Percentiles rank a stretch among this genome's conserved stretches.
Evolutionary conservation across 2,113 vertebrate species (phyloP).

Genomic region (Trematocara stigmaticum): DNA sequence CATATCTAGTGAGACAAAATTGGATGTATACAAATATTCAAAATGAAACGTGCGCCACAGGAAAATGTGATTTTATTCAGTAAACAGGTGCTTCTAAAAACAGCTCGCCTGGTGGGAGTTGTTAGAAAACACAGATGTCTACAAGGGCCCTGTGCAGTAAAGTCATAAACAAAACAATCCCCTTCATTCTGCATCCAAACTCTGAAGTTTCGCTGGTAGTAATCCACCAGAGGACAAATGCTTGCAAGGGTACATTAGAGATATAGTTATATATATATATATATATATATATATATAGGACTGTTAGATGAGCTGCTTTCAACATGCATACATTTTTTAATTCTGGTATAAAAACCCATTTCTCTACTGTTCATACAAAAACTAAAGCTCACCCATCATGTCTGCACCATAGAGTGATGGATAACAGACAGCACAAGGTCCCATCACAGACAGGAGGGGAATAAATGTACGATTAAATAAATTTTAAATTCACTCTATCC

Average conservation of each 20-base stretch:
- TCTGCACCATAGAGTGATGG: slow-evolving; percentile 8
- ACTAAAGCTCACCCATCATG: not conserved
- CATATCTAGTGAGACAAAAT: not conserved
- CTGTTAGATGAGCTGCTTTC: not conserved
- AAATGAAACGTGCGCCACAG: not conserved
- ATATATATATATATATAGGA: no score
- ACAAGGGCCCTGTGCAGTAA: not conserved
- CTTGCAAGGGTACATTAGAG: not conserved
- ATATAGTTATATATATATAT: no score
- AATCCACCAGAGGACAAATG: not conserved
- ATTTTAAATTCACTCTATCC: not conserved
- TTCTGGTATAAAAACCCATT: not conserved
- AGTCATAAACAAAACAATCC: not conserved
- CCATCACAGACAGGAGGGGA: not conserved
- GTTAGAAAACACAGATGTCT: not conserved
- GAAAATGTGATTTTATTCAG: not conserved
- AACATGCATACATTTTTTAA: not conserved
- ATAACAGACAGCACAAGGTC: slow-evolving; percentile 14
- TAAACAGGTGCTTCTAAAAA: not conserved
- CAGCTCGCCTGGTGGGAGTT: not conserved
- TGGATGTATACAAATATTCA: not conserved
- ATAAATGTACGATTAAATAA: not conserved
- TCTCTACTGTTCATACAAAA: not conserved
- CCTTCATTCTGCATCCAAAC: not conserved
- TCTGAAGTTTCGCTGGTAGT: not conserved